Evolutionary conservation across 2,888 invertebrate species (phyloP), one percentile per base, ranked within the genome.

Genomic region (Harmothoe impar): DNA sequence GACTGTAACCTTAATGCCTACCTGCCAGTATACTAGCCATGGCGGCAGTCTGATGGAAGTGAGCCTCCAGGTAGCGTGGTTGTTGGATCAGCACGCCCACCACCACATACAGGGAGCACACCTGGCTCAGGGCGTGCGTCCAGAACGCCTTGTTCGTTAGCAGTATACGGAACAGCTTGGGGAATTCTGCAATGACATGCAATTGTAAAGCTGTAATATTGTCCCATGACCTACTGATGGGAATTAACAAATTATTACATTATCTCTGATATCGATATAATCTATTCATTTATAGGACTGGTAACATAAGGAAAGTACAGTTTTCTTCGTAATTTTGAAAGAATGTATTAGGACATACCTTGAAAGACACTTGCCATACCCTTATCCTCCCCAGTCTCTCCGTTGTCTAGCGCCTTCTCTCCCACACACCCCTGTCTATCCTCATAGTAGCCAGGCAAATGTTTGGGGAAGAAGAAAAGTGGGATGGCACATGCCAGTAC

Each of bases 51-150:
- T 89, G 85, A 31, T 86, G 90, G 89, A 92, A 93, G 90, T 93
- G 92, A 31, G 91, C 91, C 90, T 93, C 92, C 7, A 93, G 78
- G 91, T 91, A 93, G 17, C 93, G 52, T 52, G 92, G 91, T 10
- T 92, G 54, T 56, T 91, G 90, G 29, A 90, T 77, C 89, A 89
- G 93, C 25, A 93, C 84, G 7, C 91, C 92, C 0, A 88, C 88
- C 15, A 93, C 56, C 81, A 92, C 89, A 89, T 93, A 93, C 17
- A 81, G 89, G 29, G 51, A 51, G 52, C 90, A 91, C 23, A 93
- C 86, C n/a, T 72, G 68, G 17, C 43, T 33, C 5, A 90, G 3
- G 23, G 92, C 31, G 81, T 89, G 89, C 10, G 90, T 33, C 25
- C 93, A 29, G 91, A 91, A 93, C 51, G 89, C 81, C 43, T 89